Conservation (phyloP, 2,113 vertebrate species). For the Gymnarchus niloticus region DNA sequence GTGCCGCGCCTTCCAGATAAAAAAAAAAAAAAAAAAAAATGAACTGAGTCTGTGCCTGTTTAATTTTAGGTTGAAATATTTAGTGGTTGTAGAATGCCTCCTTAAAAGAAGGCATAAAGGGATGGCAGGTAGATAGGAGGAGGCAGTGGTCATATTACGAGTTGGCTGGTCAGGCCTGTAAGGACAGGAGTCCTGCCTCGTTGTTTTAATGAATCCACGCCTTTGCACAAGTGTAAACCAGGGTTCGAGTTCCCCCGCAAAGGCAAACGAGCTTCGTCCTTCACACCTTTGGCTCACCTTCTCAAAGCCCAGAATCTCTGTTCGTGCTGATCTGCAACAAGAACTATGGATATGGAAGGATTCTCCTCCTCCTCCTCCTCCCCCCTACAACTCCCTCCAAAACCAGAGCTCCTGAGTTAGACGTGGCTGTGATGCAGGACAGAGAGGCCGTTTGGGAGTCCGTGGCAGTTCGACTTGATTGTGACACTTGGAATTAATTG, state of each 20-base stretch:
- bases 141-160: not conserved
- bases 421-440: not conserved
- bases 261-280: not conserved
- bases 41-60: not conserved
- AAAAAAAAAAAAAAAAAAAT: no score
- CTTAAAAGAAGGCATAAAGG: no score
- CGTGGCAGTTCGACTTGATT: not conserved
- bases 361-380: not conserved
- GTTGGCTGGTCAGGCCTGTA: no score
- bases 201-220: not conserved
- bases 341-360: not conserved
- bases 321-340: not conserved
- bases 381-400: not conserved
- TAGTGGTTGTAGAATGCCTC: no score
- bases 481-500: not conserved
- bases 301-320: not conserved
- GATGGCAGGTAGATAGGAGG: not conserved
- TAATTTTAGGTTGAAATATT: not conserved
- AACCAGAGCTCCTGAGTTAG: constrained; percentile 3
- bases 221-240: no score
- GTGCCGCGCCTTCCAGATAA: not conserved
- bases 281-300: not conserved
- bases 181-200: not conserved
- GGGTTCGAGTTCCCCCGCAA: not conserved
- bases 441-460: not conserved